Conservation (phyloP, 2,113 vertebrate species). For the Ovibos moschatus region DNA sequence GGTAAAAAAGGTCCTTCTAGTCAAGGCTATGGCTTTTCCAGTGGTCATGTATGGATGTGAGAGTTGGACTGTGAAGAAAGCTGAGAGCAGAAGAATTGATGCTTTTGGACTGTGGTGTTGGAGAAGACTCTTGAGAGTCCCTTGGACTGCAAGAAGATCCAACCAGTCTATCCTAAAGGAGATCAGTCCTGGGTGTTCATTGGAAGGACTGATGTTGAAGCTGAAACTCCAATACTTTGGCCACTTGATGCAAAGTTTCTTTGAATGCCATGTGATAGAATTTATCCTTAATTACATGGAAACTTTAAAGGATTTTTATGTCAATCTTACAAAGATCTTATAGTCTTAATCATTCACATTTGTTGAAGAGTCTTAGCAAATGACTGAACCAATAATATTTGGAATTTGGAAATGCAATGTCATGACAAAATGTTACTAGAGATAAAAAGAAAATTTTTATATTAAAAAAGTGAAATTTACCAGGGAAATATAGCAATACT, state of each 20-base stretch:
- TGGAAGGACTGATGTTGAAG: too few relatives aligned
- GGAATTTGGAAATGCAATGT: neutral
- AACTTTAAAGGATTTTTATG: neutral
- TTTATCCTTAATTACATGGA: neutral
- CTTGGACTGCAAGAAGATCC: too few relatives aligned
- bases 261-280: neutral
- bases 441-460: neutral
- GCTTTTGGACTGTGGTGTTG: too few relatives aligned
- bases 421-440: neutral
- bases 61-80: too few relatives aligned
- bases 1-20: too few relatives aligned
- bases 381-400: neutral
- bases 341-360: neutral
- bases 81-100: too few relatives aligned
- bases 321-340: neutral
- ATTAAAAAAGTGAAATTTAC: neutral
- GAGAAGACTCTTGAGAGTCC: too few relatives aligned
- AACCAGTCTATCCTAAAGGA: too few relatives aligned
- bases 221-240: too few relatives aligned
- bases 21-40: too few relatives aligned
- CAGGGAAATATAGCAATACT: neutral
- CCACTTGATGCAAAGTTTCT: neutral
- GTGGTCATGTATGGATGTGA: too few relatives aligned
- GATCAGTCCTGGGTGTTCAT: too few relatives aligned
- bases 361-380: neutral